Percentiles rank a stretch among this genome's conserved stretches.
These are phyloP conservation scores for Catharus ustulatus DNA, from an alignment of 2,797 vertebrate genomes.

Conservation along the genomic window DNA sequence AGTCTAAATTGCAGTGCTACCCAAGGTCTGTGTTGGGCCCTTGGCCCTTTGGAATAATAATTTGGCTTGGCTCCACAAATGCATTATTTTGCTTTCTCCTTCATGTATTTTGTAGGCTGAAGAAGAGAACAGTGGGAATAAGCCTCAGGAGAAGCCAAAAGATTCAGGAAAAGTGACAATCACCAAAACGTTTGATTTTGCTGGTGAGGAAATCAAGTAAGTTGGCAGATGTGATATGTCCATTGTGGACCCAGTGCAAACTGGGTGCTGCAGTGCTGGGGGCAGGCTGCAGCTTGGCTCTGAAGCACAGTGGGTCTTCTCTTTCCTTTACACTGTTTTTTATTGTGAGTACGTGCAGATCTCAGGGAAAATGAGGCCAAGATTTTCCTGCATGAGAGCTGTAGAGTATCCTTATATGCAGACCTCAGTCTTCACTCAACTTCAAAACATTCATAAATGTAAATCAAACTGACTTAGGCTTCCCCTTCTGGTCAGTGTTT, in stretches of 20 bases:
- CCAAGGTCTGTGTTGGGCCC: neutral
- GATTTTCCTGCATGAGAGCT: neutral
- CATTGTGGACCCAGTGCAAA: neutral
- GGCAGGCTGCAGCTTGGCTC: neutral
- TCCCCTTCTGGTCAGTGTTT: neutral
- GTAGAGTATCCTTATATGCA: neutral
- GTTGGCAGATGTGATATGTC: neutral
- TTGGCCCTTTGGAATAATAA: fast-evolving
- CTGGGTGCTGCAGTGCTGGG: neutral
- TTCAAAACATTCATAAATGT: neutral
- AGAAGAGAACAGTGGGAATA: slow-evolving; percentile 55
- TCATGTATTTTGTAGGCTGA: slow-evolving; percentile 62
- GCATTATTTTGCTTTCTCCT: neutral
- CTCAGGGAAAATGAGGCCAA: neutral
- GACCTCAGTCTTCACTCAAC: neutral
- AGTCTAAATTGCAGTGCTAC: neutral
- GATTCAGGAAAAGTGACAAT: slow-evolving; percentile 86
- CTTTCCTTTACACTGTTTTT: neutral
- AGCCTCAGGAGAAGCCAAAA: slow-evolving; percentile 70
- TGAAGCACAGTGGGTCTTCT: fast-evolving
- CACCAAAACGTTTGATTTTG: slow-evolving; percentile 96
- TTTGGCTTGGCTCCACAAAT: neutral
- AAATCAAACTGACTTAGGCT: neutral
- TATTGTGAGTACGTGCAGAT: neutral
- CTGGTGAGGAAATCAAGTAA: slow-evolving; percentile 94